Conservation (phyloP, 1,140 invertebrate species). For the Hestina assimilis region DNA sequence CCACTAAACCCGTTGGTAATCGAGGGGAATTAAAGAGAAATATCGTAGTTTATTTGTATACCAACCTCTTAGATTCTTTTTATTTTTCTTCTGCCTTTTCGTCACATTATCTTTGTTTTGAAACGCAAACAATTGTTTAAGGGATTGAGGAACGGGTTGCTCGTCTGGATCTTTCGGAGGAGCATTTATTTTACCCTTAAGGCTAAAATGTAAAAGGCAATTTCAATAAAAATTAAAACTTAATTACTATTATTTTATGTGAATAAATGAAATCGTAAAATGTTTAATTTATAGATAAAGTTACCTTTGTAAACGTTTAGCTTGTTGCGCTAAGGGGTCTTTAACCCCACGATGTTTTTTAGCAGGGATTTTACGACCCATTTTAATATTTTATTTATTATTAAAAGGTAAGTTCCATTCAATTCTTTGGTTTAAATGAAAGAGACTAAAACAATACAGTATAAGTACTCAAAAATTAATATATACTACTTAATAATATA, state of each 20-base stretch:
- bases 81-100: slow-evolving; percentile 64
- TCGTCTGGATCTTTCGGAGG: slow-evolving; percentile 82
- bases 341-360: slow-evolving; percentile 85
- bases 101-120: slow-evolving; percentile 72
- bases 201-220: slow-evolving; percentile 60
- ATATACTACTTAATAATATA: no score
- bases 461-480: not conserved
- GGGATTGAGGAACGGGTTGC: slow-evolving; percentile 82
- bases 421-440: not conserved
- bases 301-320: slow-evolving; percentile 77
- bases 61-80: not conserved
- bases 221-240: slow-evolving; percentile 13
- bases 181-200: slow-evolving; percentile 83
- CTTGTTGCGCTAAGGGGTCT: slow-evolving; percentile 83
- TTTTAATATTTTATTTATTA: slow-evolving; percentile 40
- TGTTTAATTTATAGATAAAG: no score
- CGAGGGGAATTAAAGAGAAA: not conserved
- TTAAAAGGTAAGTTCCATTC: not conserved
- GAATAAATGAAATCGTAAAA: no score
- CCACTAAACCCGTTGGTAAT: no score
- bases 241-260: no score
- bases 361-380: slow-evolving; percentile 87
- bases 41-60: not conserved
- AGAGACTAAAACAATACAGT: no score
- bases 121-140: slow-evolving; percentile 80